These are phyloP conservation scores for Acleris sparsana DNA, from an alignment of 2,888 invertebrate species.

Conservation along the genomic window DNA sequence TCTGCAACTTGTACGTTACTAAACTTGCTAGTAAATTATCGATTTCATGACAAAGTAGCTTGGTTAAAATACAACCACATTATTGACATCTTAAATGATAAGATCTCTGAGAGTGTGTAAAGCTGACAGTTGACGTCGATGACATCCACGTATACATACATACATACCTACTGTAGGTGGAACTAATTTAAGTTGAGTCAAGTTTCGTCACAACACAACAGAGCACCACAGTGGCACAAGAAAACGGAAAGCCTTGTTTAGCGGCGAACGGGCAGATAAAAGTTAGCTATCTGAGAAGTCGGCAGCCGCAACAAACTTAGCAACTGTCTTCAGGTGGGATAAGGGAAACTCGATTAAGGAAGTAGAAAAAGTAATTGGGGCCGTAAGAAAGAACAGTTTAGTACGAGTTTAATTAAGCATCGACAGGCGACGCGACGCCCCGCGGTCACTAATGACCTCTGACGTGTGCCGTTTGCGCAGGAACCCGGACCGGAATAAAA, in stretches of 20 bases:
- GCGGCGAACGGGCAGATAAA: conserved; percentile 59
- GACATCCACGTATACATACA: conserved; percentile 40
- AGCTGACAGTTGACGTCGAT: conserved; percentile 45
- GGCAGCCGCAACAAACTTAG: conserved; percentile 67
- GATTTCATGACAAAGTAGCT: no score
- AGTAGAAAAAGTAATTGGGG: conserved; percentile 69
- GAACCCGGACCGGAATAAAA: conserved; percentile 5
- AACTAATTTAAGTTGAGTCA: conserved; percentile 64
- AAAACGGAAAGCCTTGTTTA: conserved; percentile 69
- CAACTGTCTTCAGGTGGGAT: conserved; percentile 72
- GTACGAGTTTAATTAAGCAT: conserved; percentile 58
- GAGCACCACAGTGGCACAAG: conserved; percentile 50
- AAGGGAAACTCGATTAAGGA: conserved; percentile 72
- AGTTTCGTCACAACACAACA: conserved; percentile 56
- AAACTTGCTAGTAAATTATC: no score
- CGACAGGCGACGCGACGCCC: conserved; percentile 38
- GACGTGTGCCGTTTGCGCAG: conserved; percentile 21
- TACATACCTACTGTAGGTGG: conserved; percentile 41
- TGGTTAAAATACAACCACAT: not conserved
- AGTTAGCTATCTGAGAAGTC: conserved; percentile 65
- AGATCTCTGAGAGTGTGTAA: not conserved
- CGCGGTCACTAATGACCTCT: conserved; percentile 25
- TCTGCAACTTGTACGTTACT: no score
- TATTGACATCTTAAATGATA: not conserved
- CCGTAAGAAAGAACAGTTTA: conserved; percentile 52